phyloP scores from a whole-genome alignment of 2,888 invertebrate species.

The Mycogona germanica region DNA sequence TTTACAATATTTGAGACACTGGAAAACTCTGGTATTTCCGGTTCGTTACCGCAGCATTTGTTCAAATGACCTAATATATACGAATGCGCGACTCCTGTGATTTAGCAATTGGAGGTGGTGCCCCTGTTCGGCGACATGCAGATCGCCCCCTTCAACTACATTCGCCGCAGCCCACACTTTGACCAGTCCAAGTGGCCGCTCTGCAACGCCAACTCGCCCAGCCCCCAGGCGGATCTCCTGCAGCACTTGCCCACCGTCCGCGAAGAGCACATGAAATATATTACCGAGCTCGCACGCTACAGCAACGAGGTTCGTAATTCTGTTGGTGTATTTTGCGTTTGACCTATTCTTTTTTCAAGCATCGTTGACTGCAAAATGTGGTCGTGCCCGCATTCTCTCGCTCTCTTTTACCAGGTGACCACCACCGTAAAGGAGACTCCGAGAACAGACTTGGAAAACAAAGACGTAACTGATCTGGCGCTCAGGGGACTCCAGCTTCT shows the following conservation, averaged over 20 bases:
- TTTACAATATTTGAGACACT: neutral
- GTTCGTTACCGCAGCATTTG: neutral
- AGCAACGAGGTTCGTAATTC: conserved; percentile 45
- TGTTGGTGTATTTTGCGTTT: neutral
- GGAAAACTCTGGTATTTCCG: neutral
- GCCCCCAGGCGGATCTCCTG: conserved; percentile 87
- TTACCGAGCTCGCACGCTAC: conserved; percentile 85
- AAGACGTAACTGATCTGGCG: conserved; percentile 79
- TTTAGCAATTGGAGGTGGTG: conserved; percentile 77
- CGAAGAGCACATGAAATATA: conserved; percentile 94
- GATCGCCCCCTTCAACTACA: conserved; percentile 96
- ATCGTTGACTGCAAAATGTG: no score
- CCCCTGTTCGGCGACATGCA: conserved; percentile 99
- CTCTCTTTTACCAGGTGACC: conserved; percentile 48
- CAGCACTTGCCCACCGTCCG: conserved; percentile 82
- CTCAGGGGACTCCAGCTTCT: conserved; percentile 83
- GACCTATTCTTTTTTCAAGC: neutral
- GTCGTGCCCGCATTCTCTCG: no score
- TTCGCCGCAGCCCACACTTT: conserved; percentile 84
- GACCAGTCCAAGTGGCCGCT: conserved; percentile 80
- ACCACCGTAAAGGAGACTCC: conserved; percentile 82
- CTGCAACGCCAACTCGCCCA: conserved; percentile 66
- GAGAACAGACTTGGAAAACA: conserved; percentile 81
- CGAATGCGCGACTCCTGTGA: no score
- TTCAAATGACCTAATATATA: no score